Evolutionary conservation across 2,113 vertebrate species (phyloP).

Genomic region (Microtus oregoni): DNA sequence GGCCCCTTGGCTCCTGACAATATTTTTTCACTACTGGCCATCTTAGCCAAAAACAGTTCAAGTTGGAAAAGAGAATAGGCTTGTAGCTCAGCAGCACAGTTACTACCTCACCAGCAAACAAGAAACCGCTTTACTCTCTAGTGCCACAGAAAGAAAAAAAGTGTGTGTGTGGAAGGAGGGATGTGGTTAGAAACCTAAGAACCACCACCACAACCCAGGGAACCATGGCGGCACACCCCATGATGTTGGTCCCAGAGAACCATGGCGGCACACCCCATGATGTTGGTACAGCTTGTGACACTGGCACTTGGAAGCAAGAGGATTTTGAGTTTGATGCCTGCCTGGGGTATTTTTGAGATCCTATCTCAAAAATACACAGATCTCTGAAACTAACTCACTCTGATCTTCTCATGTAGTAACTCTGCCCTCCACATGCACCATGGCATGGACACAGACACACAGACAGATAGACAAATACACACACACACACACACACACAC

Average conservation of each 20-base stretch:
- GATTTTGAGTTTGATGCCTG: neutral
- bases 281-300: neutral
- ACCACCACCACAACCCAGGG: neutral
- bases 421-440: neutral
- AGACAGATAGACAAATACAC: neutral
- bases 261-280: neutral
- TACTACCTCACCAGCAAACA: neutral
- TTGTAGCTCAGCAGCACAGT: neutral
- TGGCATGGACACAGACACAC: neutral
- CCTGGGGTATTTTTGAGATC: neutral
- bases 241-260: neutral
- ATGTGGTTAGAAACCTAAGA: neutral
- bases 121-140: neutral
- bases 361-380: neutral
- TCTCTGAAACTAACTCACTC: neutral
- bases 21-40: neutral
- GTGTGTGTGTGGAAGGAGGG: rapidly evolving
- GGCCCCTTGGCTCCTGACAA: neutral
- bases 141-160: neutral
- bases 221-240: neutral
- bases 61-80: neutral
- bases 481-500: neutral
- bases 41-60: slow-evolving; percentile 10
- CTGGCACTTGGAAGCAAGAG: neutral
- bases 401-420: neutral